Percentiles rank a stretch among this genome's conserved stretches.
These are phyloP conservation scores for Drosophila gunungcola DNA, from an alignment of 1,140 invertebrate species.

Conservation along the genomic window DNA sequence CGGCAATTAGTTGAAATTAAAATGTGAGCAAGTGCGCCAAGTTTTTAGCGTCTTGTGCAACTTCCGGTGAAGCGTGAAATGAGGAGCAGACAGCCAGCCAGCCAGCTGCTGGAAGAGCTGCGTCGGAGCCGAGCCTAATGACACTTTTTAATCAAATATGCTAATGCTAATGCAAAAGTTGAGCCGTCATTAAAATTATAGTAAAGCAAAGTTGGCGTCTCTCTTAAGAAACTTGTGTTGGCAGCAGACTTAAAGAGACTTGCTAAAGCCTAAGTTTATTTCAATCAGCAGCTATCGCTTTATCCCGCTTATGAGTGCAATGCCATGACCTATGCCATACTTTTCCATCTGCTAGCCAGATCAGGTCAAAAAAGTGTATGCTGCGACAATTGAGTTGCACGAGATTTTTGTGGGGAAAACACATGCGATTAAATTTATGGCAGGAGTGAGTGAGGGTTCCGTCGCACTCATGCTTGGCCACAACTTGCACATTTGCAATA, in stretches of 20 bases:
- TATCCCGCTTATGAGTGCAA: not conserved
- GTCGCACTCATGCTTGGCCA: conserved; percentile 19
- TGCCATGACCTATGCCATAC: not conserved
- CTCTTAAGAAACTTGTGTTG: not conserved
- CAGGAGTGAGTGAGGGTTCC: not conserved
- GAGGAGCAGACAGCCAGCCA: too few relatives aligned
- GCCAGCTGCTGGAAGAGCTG: conserved; percentile 12
- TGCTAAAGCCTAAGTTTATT: conserved; percentile 10
- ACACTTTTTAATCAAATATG: conserved; percentile 83
- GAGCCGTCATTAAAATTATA: conserved; percentile 59
- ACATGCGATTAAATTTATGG: conserved; percentile 50
- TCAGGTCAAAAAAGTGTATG: not conserved
- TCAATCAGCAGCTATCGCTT: conserved; percentile 9
- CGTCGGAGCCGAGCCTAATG: conserved; percentile 54
- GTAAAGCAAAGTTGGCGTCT: conserved; percentile 23
- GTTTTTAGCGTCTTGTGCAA: conserved; percentile 68
- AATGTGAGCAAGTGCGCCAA: conserved; percentile 64
- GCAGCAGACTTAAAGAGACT: too few relatives aligned
- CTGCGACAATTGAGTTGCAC: conserved; percentile 19
- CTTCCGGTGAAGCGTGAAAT: conserved; percentile 70
- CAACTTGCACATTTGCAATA: conserved; percentile 71
- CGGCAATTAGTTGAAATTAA: conserved; percentile 82
- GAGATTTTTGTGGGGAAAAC: conserved; percentile 15
- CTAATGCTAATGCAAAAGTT: conserved; percentile 75
- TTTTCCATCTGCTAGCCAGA: not conserved